These are phyloP conservation scores for Gasteruption jaculator DNA, from an alignment of 2,888 invertebrate species.

Conservation along the genomic window DNA sequence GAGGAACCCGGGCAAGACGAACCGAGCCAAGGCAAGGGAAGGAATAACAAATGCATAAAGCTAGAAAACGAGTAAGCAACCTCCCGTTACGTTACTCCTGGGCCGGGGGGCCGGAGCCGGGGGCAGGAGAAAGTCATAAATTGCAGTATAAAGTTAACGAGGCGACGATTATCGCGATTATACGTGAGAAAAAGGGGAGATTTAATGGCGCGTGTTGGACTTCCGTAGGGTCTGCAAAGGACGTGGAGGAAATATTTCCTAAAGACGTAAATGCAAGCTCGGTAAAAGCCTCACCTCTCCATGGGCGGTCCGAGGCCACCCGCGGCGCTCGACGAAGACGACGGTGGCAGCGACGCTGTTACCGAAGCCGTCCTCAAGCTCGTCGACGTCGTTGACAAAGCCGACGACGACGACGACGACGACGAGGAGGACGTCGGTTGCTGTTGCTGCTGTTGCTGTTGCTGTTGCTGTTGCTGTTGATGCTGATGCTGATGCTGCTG, in stretches of 20 bases:
- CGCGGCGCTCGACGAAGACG: slow-evolving; percentile 33
- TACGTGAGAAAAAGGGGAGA: slow-evolving; percentile 30
- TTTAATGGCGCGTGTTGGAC: slow-evolving; percentile 48
- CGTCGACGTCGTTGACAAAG: too few relatives aligned
- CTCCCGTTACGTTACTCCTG: slow-evolving; percentile 14
- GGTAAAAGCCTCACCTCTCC: slow-evolving; percentile 46
- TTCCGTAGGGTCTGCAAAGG: slow-evolving; percentile 30
- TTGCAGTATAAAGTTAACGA: slow-evolving; percentile 33
- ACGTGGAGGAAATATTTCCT: slow-evolving; percentile 43
- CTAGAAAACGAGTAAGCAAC: slow-evolving; percentile 5
- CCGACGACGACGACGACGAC: slow-evolving; percentile 42
- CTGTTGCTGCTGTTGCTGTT: slow-evolving; percentile 16
- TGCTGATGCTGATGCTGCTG: too few relatives aligned
- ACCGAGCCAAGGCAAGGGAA: neutral
- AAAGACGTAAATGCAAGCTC: slow-evolving; percentile 45
- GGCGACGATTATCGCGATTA: slow-evolving; percentile 39
- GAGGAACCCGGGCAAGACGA: neutral
- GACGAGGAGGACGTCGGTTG: slow-evolving; percentile 53
- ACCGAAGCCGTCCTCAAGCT: slow-evolving; percentile 26
- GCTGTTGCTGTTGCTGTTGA: too few relatives aligned
- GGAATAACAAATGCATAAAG: too few relatives aligned
- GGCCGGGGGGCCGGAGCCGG: slow-evolving; percentile 21
- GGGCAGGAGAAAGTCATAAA: slow-evolving; percentile 19
- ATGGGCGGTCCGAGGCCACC: slow-evolving; percentile 41
- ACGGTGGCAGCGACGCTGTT: slow-evolving; percentile 33